phyloP scores from a whole-genome alignment of 1,140 invertebrate genomes.

The Saxidomus purpurata region DNA sequence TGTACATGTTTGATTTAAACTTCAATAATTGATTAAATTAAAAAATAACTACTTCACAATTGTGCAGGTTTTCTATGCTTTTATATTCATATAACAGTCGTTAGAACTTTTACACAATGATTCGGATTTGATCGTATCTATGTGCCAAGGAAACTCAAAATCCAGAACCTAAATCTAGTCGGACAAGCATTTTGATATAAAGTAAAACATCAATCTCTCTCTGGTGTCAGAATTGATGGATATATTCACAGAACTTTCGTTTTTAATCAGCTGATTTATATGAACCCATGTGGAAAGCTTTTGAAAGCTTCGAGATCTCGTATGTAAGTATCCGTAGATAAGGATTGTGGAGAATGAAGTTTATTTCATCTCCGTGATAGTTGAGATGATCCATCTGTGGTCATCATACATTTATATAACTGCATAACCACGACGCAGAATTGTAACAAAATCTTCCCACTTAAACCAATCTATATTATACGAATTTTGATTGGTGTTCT shows the following conservation, averaged over 20 bases:
- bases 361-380: constrained; percentile 28
- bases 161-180: background rate
- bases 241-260: constrained; percentile 57
- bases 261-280: constrained; percentile 68
- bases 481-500: too few relatives aligned
- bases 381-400: constrained; percentile 46
- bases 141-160: background rate
- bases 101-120: background rate
- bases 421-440: too few relatives aligned
- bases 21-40: too few relatives aligned
- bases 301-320: constrained; percentile 51
- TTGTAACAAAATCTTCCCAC: too few relatives aligned
- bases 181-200: constrained; percentile 52
- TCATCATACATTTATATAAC: too few relatives aligned
- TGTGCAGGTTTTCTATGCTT: too few relatives aligned
- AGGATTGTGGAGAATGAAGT: constrained; percentile 26
- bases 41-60: too few relatives aligned
- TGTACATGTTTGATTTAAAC: too few relatives aligned
- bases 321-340: constrained; percentile 38
- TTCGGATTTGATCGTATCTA: constrained; percentile 6
- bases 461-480: too few relatives aligned
- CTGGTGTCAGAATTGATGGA: constrained; percentile 35
- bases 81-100: background rate
- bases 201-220: constrained; percentile 38
- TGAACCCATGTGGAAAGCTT: constrained; percentile 58